phyloP scores from a whole-genome alignment of 1,140 invertebrate genomes.

The Neodiprion pinetum region DNA sequence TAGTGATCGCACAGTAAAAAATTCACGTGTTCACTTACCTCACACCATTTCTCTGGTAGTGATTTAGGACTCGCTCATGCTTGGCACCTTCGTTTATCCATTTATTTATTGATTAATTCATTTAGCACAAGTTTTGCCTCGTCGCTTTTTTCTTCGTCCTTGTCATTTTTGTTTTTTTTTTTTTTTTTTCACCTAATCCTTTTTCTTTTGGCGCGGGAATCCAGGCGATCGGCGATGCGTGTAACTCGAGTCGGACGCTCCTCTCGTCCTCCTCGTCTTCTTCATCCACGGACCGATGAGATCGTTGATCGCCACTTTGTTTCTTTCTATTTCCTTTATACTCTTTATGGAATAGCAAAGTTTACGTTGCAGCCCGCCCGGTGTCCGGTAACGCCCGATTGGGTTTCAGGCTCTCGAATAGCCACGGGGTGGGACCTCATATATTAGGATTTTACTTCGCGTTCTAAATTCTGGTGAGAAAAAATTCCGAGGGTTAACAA shows the following conservation, averaged over 20 bases:
- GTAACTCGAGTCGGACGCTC: neutral
- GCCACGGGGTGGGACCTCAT: too few species aligned
- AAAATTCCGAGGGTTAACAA: too few species aligned
- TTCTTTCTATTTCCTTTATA: neutral
- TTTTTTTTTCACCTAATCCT: neutral
- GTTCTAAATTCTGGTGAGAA: too few species aligned
- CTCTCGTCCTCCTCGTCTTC: neutral
- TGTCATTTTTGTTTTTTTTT: neutral
- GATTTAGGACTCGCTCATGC: too few species aligned
- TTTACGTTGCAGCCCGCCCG: neutral
- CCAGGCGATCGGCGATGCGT: neutral
- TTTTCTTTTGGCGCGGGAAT: neutral
- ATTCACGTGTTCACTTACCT: too few species aligned
- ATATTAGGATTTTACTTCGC: too few species aligned
- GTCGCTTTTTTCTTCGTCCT: too few species aligned
- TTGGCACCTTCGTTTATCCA: too few species aligned
- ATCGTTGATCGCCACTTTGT: conserved; percentile 7
- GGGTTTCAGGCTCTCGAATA: neutral
- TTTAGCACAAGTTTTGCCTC: too few species aligned
- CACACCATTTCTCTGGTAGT: too few species aligned
- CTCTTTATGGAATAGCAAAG: conserved; percentile 5
- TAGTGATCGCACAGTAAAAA: too few species aligned
- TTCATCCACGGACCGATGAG: neutral
- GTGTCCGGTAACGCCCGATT: neutral
- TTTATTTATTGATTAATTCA: too few species aligned